Evolutionary conservation across 2,888 invertebrate genomes (phyloP).

Genomic region (Sabatieria punctata): DNA sequence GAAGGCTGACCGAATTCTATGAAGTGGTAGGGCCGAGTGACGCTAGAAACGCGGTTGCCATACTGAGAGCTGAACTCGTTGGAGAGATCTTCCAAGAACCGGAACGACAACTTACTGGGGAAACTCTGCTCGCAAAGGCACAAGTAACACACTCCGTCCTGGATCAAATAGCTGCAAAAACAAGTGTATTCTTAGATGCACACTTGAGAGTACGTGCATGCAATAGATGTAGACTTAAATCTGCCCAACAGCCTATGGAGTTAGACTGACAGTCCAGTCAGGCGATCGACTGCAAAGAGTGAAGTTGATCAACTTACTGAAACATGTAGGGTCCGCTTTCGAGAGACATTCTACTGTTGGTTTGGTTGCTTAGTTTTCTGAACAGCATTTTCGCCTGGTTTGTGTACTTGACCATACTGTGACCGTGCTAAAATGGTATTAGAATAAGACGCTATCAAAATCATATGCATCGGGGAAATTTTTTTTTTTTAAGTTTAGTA

Average conservation of each 20-base stretch:
- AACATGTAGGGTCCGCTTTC: conserved; percentile 93
- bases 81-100: conserved; percentile 20
- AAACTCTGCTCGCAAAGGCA: conserved; percentile 25
- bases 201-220: not conserved
- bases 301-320: conserved; percentile 54
- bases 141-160: conserved; percentile 22
- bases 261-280: no score
- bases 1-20: conserved; percentile 24
- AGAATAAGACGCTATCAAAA: no score
- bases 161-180: conserved; percentile 23
- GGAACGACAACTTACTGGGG: conserved; percentile 21
- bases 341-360: conserved; percentile 77
- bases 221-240: not conserved
- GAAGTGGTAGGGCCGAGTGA: conserved; percentile 28
- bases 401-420: conserved; percentile 87
- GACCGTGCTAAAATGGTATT: conserved; percentile 73
- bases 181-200: no score
- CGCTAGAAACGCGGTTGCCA: conserved; percentile 19
- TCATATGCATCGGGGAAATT: no score
- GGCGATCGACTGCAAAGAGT: not conserved
- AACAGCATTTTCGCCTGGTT: conserved; percentile 98
- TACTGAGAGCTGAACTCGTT: conserved; percentile 10
- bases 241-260: no score
- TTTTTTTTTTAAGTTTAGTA: no score
- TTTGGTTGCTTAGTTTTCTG: conserved; percentile 66